Evolutionary conservation across 1,140 invertebrate genomes (phyloP), one percentile per base, ranked within the genome.

Genomic region (Ceratina japonica): DNA sequence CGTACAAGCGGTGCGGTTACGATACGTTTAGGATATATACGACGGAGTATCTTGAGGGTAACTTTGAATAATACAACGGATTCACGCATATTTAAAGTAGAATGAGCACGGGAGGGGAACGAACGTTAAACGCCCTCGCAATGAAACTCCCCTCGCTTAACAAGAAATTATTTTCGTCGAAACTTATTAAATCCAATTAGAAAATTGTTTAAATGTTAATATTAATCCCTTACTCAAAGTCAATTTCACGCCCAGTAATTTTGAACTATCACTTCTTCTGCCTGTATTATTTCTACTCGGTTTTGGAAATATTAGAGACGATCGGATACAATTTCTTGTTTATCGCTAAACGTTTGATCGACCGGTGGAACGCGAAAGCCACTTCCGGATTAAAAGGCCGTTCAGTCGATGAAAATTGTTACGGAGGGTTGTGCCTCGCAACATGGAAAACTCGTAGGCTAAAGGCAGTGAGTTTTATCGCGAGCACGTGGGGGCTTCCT

Each of bases 401-500:
- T 63, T 62, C 27, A 15, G 5, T 16, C 22, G 58, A 71, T 71
- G 64, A 64, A 72, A 72, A 78, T 78, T 71, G 59, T 27, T 13
- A 15, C 37, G 18, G 3, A 16, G 5, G 18, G 37, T 44, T 44
- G 37, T 13, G 16, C 15, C 7, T 24, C 68, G 59, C 44, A 68
- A 37, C 70, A 31, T 64, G 5, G 24, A 10, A 52, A 59, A 51
- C 78, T 16, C 56, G 52, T 51, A 65, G 74, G 61, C 65, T 56
- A 79, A 71, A 61, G 77, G 63, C 63, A 83, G 69, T 52, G 80
- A 73, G 80, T 90, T 91, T 90, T 89, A 91, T 89, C 86, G 84
- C 81, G 79, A 85, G 70, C 80, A 86, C 80, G 84, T 85, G 83
- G 81, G 88, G 85, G 85, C 88, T 91, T 91, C 89, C 88, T 90